Evolutionary conservation across 2,797 vertebrate genomes (phyloP), one percentile per base, ranked within the genome.

Genomic region (Vultur gryphus): DNA sequence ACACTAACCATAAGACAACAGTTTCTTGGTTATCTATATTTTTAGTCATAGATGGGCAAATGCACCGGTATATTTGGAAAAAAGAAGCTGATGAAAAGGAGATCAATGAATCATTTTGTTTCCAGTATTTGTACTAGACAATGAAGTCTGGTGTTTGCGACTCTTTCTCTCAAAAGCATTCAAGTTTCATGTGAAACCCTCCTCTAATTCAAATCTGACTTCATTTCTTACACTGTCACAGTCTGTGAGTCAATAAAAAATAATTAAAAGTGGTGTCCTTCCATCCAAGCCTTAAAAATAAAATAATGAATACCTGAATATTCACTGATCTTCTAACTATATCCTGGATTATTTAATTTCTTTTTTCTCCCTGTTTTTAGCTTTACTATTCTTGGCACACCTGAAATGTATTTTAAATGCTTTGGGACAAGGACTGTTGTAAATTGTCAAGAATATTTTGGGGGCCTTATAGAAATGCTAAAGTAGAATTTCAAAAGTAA

Each of bases 361-460:
- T 83, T 91, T 64, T 51, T 77, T 29, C 59, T 80, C n/a, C 3
- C 12, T 81, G 33, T 52, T 89, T 92, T 72, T 84, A 65, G 33
- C 23, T 86, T 86, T 86, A 44, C 69, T 81, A 72, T 90, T 80
- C 59, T 89, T 16, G 0, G 37, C 35, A 91, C 52, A 83, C 79
- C 78, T 94, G 91, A 96, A 91, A 85, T n/a, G 25, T 35, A 64
- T 92, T 87, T 94, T 61, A 87, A 94, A 85, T 75, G 57, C 57
- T 91, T 66, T 92, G 46, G 71, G 84, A 86, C 57, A 76, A 90
- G 52, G 52, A 76, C 75, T 82, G 17, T 54, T 89, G 44, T 82
- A 94, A 93, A 83, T 69, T 87, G 78, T 78, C 81, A 93, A 83
- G 49, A 89, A 83, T 91, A 71, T 73, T 39, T 39, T 67, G 17